Conservation (phyloP, 2,888 invertebrate genomes). For the Metalampra italica region DNA sequence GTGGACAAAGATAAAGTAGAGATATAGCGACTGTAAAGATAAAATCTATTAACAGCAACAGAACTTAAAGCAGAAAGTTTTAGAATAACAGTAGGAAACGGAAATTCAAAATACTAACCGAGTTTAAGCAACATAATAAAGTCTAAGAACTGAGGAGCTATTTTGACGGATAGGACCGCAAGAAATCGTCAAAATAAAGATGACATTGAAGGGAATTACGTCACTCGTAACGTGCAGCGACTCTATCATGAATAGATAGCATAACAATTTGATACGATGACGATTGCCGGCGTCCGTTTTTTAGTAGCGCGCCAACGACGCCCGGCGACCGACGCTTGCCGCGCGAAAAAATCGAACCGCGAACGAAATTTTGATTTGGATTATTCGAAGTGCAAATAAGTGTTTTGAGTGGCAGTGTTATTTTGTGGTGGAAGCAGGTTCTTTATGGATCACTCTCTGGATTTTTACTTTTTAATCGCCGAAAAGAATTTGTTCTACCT, state of each 20-base stretch:
- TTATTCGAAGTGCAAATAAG: slow-evolving; percentile 41
- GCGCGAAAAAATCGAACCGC: slow-evolving; percentile 13
- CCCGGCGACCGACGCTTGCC: slow-evolving; percentile 55
- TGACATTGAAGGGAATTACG: background rate
- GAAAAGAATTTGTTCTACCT: background rate
- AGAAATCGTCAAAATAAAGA: background rate
- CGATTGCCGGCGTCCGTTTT: slow-evolving; percentile 37
- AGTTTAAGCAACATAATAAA: background rate
- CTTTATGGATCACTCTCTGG: slow-evolving; percentile 13
- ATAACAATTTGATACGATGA: slow-evolving; percentile 48
- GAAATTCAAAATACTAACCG: too few relatives aligned
- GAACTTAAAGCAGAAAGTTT: too few relatives aligned
- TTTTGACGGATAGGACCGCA: background rate
- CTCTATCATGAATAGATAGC: slow-evolving; percentile 23
- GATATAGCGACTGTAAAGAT: too few relatives aligned
- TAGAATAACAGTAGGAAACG: too few relatives aligned
- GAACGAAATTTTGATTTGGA: slow-evolving; percentile 41
- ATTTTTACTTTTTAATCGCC: background rate
- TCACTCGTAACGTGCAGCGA: slow-evolving; percentile 5
- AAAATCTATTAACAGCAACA: too few relatives aligned
- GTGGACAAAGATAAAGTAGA: too few relatives aligned
- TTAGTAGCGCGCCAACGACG: slow-evolving; percentile 64
- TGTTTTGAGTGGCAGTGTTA: slow-evolving; percentile 50
- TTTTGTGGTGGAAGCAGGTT: slow-evolving; percentile 33
- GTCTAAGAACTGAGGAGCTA: background rate